Evolutionary conservation across 2,888 invertebrate genomes (phyloP).

Genomic region (Callinectes sapidus): DNA sequence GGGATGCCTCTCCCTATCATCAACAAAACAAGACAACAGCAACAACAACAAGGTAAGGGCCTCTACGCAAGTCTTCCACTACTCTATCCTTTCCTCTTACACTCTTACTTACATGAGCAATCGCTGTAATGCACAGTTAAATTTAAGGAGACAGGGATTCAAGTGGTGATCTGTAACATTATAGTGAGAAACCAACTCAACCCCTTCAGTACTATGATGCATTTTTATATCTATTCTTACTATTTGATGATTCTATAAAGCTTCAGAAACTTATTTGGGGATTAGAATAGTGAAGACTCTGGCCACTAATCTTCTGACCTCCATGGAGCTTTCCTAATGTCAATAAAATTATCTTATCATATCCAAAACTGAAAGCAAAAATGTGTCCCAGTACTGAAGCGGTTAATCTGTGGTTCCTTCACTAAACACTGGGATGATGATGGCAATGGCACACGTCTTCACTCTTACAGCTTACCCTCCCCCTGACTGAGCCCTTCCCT

Average conservation of each 20-base stretch:
- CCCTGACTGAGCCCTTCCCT: constrained; percentile 21
- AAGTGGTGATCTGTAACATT: not conserved
- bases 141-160: not conserved
- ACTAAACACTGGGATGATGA: not conserved
- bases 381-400: no score
- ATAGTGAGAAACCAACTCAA: not conserved
- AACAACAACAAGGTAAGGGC: not conserved
- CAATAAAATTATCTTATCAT: no score
- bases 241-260: no score
- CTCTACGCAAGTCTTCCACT: constrained; percentile 15
- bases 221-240: no score
- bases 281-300: no score
- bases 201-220: no score
- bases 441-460: not conserved
- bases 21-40: not conserved
- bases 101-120: not conserved
- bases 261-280: no score
- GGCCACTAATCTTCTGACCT: no score
- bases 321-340: no score
- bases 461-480: not conserved
- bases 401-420: no score
- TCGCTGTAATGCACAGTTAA: not conserved
- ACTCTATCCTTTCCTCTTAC: not conserved
- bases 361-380: no score
- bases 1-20: not conserved